A percentile compares a stretch with the other conserved stretches of the same genome.
Evolutionary conservation across 2,888 invertebrate genomes (phyloP).

Genomic region (Drosophila yooni): DNA sequence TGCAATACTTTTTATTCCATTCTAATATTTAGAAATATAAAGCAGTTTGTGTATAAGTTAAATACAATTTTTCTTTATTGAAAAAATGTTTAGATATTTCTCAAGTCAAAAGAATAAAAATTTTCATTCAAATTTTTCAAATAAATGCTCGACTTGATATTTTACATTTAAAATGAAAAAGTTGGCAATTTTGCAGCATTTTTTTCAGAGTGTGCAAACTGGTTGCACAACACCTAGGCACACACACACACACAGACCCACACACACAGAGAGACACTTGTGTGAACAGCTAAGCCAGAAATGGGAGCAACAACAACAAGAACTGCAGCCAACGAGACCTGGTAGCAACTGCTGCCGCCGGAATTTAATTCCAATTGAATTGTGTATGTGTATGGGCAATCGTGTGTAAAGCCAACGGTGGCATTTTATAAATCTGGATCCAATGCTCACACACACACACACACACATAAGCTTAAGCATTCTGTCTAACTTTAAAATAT

Average conservation of each 20-base stretch:
- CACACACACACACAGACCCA: not conserved
- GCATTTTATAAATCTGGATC: conserved; percentile 6
- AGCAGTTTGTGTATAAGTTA: not conserved
- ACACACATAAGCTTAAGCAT: not conserved
- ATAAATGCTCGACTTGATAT: not conserved
- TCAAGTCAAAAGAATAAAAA: not conserved
- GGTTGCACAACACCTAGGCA: conserved; percentile 24
- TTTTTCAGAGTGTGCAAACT: conserved; percentile 18
- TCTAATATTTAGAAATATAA: not conserved
- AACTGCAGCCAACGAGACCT: conserved; percentile 30
- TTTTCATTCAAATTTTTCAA: not conserved
- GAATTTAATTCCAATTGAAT: conserved; percentile 72
- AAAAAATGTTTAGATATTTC: not conserved
- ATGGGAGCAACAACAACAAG: conserved; percentile 43
- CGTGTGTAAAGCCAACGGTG: conserved; percentile 42
- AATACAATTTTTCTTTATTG: not conserved
- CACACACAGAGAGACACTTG: not conserved
- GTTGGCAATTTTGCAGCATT: not conserved
- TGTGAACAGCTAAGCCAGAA: conserved; percentile 23
- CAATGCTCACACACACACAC: not conserved
- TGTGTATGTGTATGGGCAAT: conserved; percentile 35
- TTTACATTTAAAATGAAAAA: not conserved
- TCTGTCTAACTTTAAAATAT: conserved; percentile 37
- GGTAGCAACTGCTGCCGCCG: conserved; percentile 37
- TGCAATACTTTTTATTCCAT: not conserved